These are phyloP conservation scores for Liasis olivaceus DNA, from an alignment of 2,797 vertebrate species.

Conservation along the genomic window DNA sequence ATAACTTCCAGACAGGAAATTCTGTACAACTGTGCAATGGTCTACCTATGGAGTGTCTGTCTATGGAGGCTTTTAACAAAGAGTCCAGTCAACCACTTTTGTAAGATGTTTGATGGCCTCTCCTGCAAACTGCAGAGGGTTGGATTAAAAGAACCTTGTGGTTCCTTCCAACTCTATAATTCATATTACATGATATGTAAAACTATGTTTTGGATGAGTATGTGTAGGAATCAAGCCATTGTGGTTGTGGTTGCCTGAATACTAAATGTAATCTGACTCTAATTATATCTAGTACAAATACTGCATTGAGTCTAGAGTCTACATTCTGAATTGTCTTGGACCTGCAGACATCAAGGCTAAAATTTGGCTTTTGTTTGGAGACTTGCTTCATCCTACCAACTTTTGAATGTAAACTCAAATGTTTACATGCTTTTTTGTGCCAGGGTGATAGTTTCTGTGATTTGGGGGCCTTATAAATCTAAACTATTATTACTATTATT, in stretches of 20 bases:
- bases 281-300: neutral
- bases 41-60: too few relatives aligned
- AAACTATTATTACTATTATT: neutral
- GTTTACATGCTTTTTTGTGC: neutral
- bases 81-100: too few relatives aligned
- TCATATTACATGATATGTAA: neutral
- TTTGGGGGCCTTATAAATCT: neutral
- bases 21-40: too few relatives aligned
- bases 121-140: too few relatives aligned
- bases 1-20: too few relatives aligned
- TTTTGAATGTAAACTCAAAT: neutral
- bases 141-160: neutral
- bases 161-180: neutral
- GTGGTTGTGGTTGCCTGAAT: neutral
- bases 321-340: neutral
- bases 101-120: too few relatives aligned
- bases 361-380: neutral
- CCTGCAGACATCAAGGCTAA: neutral
- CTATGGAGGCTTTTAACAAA: too few relatives aligned
- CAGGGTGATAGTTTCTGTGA: neutral
- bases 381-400: neutral
- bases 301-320: neutral
- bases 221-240: neutral
- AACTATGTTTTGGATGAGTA: neutral
- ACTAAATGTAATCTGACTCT: neutral